A percentile compares a stretch with the other conserved stretches of the same genome.
These are phyloP conservation scores for Tauraco hartlaubi DNA, from an alignment of 2,797 vertebrate species.

Conservation along the genomic window DNA sequence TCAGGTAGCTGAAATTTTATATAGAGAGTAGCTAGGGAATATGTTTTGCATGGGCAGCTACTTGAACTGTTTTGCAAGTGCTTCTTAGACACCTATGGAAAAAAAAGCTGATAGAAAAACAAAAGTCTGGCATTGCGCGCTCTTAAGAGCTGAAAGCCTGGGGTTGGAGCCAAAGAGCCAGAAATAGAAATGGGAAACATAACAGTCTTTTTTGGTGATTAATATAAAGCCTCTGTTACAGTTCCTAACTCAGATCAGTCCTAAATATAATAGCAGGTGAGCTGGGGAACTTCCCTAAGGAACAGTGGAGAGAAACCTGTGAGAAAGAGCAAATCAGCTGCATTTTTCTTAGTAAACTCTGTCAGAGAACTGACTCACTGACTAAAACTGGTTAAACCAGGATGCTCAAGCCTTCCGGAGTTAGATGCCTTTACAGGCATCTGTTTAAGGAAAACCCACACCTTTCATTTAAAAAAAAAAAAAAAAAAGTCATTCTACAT, in stretches of 20 bases:
- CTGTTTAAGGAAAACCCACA: conserved; percentile 52
- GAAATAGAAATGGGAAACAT: conserved; percentile 31
- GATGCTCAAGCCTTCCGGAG: conserved; percentile 29
- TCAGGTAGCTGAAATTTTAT: neutral
- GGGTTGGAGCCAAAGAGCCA: conserved; percentile 19
- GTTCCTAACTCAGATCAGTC: neutral
- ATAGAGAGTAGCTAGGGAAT: neutral
- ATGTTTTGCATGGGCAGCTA: neutral
- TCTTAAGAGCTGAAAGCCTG: neutral
- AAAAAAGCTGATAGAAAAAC: neutral
- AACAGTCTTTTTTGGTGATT: neutral
- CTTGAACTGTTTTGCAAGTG: neutral
- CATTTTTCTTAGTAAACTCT: neutral
- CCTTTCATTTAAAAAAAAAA: neutral
- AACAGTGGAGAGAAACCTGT: neutral
- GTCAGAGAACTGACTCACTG: conserved; percentile 27
- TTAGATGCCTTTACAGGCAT: conserved; percentile 16
- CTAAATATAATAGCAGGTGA: conserved; percentile 14
- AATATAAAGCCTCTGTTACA: neutral
- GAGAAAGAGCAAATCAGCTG: neutral
- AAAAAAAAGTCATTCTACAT: neutral
- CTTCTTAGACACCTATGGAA: neutral
- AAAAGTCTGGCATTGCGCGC: neutral
- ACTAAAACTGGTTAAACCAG: conserved; percentile 64
- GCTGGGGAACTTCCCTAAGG: neutral